Percentiles rank a stretch among this genome's conserved stretches.
Evolutionary conservation across 2,113 vertebrate species (phyloP).

Genomic region (Dissostichus mawsoni): DNA sequence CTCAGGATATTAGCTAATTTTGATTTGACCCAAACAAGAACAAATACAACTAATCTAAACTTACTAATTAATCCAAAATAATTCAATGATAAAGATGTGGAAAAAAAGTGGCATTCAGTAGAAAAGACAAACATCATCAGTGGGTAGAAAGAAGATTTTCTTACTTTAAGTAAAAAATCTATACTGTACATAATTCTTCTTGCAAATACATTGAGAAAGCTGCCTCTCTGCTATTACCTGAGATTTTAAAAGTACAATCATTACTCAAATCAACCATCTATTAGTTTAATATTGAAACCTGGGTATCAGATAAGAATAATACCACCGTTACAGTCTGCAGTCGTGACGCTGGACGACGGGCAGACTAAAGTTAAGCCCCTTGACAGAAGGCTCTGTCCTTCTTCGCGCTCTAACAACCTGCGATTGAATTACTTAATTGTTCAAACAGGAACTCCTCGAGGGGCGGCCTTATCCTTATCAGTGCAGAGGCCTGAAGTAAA

Average conservation of each 20-base stretch:
- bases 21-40: slow-evolving; percentile 19
- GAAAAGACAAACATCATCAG: not conserved
- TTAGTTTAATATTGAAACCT: not conserved
- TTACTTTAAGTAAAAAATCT: not conserved
- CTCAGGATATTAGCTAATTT: not conserved
- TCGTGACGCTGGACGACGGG: not conserved
- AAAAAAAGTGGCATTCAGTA: not conserved
- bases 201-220: not conserved
- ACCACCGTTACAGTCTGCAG: not conserved
- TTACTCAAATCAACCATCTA: not conserved
- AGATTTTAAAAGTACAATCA: not conserved
- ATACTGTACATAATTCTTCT: not conserved
- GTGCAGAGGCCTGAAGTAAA: slow-evolving; percentile 36
- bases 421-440: slow-evolving; percentile 64
- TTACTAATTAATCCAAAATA: not conserved
- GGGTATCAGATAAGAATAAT: not conserved
- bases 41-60: not conserved
- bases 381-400: slow-evolving; percentile 36
- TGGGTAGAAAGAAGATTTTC: not conserved
- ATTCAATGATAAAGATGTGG: slow-evolving; percentile 1
- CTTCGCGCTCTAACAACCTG: slow-evolving; percentile 33
- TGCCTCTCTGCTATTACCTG: not conserved
- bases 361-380: slow-evolving; percentile 23
- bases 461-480: slow-evolving; percentile 31
- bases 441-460: slow-evolving; percentile 43